Percentiles rank a stretch among this genome's conserved stretches.
Evolutionary conservation across 53 echinoderm and acorn worm genomes (phyloP).

Genomic region (Apostichopus leukothele): DNA sequence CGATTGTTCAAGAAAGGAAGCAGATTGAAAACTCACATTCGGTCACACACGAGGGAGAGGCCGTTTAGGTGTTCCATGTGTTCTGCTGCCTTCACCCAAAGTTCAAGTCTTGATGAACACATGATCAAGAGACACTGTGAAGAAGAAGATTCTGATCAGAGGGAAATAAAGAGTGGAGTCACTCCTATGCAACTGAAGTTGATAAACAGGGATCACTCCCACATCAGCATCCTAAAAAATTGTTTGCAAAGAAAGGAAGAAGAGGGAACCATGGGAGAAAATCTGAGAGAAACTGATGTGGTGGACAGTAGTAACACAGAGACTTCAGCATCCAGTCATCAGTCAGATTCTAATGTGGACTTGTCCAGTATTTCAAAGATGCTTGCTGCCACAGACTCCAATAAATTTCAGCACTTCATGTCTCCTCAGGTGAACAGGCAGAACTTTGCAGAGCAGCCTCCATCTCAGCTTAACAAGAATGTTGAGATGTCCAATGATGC

Average conservation of each 20-base stretch:
- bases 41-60: constrained; percentile 83
- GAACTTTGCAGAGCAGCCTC: neutral
- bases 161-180: constrained; percentile 78
- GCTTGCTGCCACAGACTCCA: constrained; percentile 83
- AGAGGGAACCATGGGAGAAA: neutral
- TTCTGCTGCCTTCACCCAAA: constrained; percentile 86
- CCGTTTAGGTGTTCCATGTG: constrained; percentile 88
- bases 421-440: constrained; percentile 60
- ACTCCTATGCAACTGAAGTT: constrained; percentile 94
- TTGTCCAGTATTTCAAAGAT: constrained; percentile 93
- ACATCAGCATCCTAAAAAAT: constrained; percentile 44
- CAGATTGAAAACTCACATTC: constrained; percentile 80
- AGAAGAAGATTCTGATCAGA: constrained; percentile 35
- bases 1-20: constrained; percentile 68
- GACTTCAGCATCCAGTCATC: constrained; percentile 19
- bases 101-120: constrained; percentile 86
- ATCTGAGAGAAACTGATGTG: neutral
- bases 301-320: neutral
- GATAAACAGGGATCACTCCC: constrained; percentile 47
- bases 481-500: constrained; percentile 34
- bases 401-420: constrained; percentile 85
- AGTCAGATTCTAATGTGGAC: constrained; percentile 85
- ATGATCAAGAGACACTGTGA: constrained; percentile 77
- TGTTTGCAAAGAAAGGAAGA: constrained; percentile 55
- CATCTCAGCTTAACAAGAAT: constrained; percentile 24